A percentile compares a stretch with the other conserved stretches of the same genome.
Conservation (phyloP, 2,113 vertebrate species). For the Acrocephalus kingi region DNA sequence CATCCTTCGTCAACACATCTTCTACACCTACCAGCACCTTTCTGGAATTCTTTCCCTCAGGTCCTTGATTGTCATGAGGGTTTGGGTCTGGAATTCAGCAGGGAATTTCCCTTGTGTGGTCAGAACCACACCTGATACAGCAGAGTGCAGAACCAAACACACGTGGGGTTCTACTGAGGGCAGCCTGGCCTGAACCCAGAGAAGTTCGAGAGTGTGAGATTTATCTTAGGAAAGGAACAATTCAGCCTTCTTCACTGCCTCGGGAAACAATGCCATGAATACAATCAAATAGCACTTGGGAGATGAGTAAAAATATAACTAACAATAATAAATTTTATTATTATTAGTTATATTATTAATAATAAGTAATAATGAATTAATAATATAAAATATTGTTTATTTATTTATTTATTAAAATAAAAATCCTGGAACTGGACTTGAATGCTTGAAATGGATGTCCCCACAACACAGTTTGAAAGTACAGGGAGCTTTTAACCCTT, state of each 20-base stretch:
- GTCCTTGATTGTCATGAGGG: background rate
- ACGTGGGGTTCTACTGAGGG: background rate
- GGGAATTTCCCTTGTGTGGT: background rate
- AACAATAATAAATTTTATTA: too few species aligned
- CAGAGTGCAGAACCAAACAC: background rate
- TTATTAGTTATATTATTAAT: too few species aligned
- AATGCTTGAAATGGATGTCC: background rate
- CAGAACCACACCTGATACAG: background rate
- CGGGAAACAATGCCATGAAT: background rate
- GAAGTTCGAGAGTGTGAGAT: background rate
- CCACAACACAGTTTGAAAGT: slow-evolving; percentile 7
- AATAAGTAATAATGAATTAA: too few species aligned
- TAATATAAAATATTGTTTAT: too few species aligned
- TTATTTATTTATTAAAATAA: too few species aligned
- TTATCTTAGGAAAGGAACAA: background rate
- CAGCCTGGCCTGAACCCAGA: background rate
- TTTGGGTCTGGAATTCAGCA: background rate
- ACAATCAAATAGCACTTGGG: background rate
- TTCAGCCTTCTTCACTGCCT: background rate
- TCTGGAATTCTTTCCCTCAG: background rate
- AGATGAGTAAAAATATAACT: background rate
- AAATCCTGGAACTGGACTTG: background rate
- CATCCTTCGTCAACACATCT: too few species aligned
- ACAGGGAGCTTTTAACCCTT: background rate
- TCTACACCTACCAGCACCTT: too few species aligned